phyloP scores from a whole-genome alignment of 2,888 invertebrate species.

The Catotricha subobsoleta region DNA sequence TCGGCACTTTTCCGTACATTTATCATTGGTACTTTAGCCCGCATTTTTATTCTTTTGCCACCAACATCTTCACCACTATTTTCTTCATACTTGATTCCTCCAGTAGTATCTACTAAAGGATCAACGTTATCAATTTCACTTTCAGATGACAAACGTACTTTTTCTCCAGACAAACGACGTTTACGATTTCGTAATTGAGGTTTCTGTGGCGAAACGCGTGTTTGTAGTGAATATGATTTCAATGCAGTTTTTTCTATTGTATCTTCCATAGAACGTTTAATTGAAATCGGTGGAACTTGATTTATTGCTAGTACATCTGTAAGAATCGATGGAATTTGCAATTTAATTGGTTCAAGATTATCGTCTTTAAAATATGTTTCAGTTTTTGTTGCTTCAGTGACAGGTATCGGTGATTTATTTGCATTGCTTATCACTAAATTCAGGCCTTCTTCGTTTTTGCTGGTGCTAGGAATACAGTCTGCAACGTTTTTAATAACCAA shows the following conservation, averaged over 20 bases:
- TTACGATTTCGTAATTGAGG: not conserved
- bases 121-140: constrained; percentile 33
- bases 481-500: too few species aligned
- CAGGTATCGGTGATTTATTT: too few species aligned
- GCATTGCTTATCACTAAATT: too few species aligned
- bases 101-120: constrained; percentile 20
- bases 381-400: not conserved
- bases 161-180: constrained; percentile 26
- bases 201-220: too few species aligned
- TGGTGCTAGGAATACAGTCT: too few species aligned
- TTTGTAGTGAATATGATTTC: too few species aligned
- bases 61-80: constrained; percentile 22
- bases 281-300: not conserved
- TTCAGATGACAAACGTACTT: constrained; percentile 25
- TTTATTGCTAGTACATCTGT: not conserved
- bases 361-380: not conserved
- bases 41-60: constrained; percentile 26
- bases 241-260: too few species aligned
- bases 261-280: not conserved
- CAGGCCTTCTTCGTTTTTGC: too few species aligned
- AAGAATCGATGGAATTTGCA: constrained; percentile 2
- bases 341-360: not conserved
- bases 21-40: constrained; percentile 19
- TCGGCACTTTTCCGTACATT: constrained; percentile 24
- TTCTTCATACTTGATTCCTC: constrained; percentile 6